Base-by-base conservation (phyloP, 2,113 vertebrate genomes). In the Percopsis transmontana region DNA sequence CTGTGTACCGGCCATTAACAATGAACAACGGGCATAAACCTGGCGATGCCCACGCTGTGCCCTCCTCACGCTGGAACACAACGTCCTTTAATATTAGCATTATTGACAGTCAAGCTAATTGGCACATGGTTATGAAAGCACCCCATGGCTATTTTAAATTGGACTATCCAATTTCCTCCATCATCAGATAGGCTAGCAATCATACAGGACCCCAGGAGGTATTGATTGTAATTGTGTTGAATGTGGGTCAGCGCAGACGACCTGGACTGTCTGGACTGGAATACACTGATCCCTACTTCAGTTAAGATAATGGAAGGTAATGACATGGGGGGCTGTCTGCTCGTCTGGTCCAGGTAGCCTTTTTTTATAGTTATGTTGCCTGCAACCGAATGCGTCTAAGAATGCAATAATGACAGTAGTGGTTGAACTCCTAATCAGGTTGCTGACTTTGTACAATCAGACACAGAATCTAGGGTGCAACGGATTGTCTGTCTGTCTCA, bases 31-130 rank as follows among this genome's bases (percentile, higher is more conserved):
- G 68, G 56, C 72, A 66, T 59, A 66, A 64, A 74, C 79, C 72
- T 58, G 76, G 69, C 71, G 67, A 84, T 77, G 70, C 74, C 74
- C 44, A 20, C 68, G 68, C 52, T 27, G 27, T 33, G 27, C 53
- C 69, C 74, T 62, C 65, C 75, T 79, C 68, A 62, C 77, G 74
- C 81, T 21, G 19, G 68, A 80, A 76, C 79, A 79, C 77, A 62
- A 48, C 79, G 85, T 86, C 86, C 85, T 84, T 78, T 71, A 71
- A 69, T 74, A 73, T 88, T 82, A 84, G 58, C 82, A 39, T 85
- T 86, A 88, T 87, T 88, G 88, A 84, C 83, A 78, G 78, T 83
- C 80, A 70, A 84, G 72, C 75, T 90, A 90, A 92, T 86, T 86
- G 89, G 71, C 85, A 85, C 87, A 83, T 79, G 84, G 79, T 69